phyloP scores from a whole-genome alignment of 2,888 invertebrate species.

The Linnaemya tessellans region DNA sequence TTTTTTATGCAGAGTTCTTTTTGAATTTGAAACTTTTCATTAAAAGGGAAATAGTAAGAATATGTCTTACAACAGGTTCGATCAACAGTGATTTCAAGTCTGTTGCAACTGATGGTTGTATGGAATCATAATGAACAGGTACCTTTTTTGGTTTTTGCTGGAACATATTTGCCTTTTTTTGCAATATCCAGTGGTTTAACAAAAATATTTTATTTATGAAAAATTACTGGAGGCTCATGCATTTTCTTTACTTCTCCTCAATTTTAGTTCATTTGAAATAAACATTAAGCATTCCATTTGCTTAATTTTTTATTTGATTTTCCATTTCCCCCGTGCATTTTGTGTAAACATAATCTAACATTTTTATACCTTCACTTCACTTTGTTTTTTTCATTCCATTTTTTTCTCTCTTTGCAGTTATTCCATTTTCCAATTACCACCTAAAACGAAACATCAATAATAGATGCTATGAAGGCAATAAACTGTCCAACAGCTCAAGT shows the following conservation, averaged over 20 bases:
- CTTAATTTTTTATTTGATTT: neutral
- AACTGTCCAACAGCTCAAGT: slow-evolving; percentile 69
- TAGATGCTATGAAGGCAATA: slow-evolving; percentile 81
- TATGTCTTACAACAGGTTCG: no score
- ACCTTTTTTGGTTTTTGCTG: no score
- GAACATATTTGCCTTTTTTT: no score
- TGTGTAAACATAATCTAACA: slow-evolving; percentile 21
- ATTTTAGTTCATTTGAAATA: neutral
- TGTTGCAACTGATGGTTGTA: no score
- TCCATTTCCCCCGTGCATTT: neutral
- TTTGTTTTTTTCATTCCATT: slow-evolving; percentile 8
- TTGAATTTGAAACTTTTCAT: no score
- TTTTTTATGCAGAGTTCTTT: no score
- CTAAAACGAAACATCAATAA: slow-evolving; percentile 58
- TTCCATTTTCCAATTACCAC: slow-evolving; percentile 55
- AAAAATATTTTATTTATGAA: neutral
- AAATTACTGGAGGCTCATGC: neutral
- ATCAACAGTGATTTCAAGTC: no score
- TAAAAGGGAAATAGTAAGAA: no score
- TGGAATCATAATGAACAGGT: no score
- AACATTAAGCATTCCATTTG: slow-evolving; percentile 19
- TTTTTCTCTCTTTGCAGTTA: slow-evolving; percentile 52
- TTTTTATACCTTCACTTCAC: slow-evolving; percentile 19
- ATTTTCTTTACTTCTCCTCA: neutral
- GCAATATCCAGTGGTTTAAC: no score